Evolutionary conservation across 2,113 vertebrate species (phyloP), one percentile per base, ranked within the genome.

Genomic region (Zapus hudsonius): DNA sequence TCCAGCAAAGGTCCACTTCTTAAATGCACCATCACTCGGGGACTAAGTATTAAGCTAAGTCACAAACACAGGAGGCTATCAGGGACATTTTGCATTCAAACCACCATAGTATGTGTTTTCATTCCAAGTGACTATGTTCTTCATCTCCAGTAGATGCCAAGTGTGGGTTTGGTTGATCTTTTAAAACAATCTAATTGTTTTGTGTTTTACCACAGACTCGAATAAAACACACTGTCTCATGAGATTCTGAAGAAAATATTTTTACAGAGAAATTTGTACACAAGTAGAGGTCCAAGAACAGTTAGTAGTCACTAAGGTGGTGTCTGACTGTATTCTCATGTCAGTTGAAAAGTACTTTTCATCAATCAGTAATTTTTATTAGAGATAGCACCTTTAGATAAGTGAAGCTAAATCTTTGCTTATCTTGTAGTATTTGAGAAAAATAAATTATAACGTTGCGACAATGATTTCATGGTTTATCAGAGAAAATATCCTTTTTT

Each of bases 401-500:
- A 90, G 47, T 61, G 80, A 85, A 73, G 84, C 87, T n/a, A 67
- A 84, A 55, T 0, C 1, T 67, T 81, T 69, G n/a, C 33, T 90
- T 70, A 84, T 87, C 89, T 57, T 87, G 91, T 44, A 67, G 22
- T 15, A 79, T 66, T 96, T 92, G 40, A 61, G 83, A 88, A 55
- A 40, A 89, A 90, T 27, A 42, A 83, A 74, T 40, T n/a, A 7
- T 33, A 90, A 63, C 70, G 61, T 83, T 38, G 12, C 81, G 42
- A 70, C 23, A 75, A 78, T 63, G 40, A 47, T 29, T 52, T 52
- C 52, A 52, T 52, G 52, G 38, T 84, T 92, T 94, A 38, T 91
- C 22, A 91, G 57, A 55, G 38, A 82, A 57, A 69, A 5, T 55
- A 33, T 31, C 11, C 8, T 84, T 90, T 87, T 63, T 87, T 38